Conservation (phyloP, 2,888 invertebrate genomes). For the Philonicus albiceps region DNA sequence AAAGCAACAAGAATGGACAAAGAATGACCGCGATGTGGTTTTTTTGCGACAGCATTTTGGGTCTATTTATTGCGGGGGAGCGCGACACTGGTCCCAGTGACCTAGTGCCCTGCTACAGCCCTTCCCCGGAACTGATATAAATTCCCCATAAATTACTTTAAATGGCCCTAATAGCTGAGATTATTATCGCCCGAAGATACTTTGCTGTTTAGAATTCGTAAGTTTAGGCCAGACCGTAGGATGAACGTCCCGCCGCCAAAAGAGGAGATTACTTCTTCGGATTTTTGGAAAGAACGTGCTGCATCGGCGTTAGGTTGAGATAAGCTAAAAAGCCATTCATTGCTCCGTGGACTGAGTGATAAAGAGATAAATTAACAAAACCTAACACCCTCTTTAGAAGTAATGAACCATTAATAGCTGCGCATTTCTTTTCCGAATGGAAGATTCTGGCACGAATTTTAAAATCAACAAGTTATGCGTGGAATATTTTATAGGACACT, state of each 20-base stretch:
- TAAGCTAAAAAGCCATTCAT: slow-evolving; percentile 7
- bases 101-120: neutral
- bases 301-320: neutral
- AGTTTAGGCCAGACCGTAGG: neutral
- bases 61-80: neutral
- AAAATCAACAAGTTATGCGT: neutral
- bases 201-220: slow-evolving; percentile 14
- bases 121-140: neutral
- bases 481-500: neutral
- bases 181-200: slow-evolving; percentile 15
- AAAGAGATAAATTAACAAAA: slow-evolving; percentile 9
- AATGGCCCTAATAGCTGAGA: slow-evolving; percentile 21
- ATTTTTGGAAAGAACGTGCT: neutral
- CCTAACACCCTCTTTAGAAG: neutral
- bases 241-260: neutral
- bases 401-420: neutral
- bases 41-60: neutral
- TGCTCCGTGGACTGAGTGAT: slow-evolving; percentile 14
- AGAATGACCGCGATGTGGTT: slow-evolving; percentile 15
- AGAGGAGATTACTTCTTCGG: neutral
- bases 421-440: neutral
- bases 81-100: neutral
- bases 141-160: slow-evolving; percentile 19
- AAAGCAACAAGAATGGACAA: neutral
- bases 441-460: neutral